Evolutionary conservation across 2,113 vertebrate genomes (phyloP).

Genomic region (Callopanchax toddi): DNA sequence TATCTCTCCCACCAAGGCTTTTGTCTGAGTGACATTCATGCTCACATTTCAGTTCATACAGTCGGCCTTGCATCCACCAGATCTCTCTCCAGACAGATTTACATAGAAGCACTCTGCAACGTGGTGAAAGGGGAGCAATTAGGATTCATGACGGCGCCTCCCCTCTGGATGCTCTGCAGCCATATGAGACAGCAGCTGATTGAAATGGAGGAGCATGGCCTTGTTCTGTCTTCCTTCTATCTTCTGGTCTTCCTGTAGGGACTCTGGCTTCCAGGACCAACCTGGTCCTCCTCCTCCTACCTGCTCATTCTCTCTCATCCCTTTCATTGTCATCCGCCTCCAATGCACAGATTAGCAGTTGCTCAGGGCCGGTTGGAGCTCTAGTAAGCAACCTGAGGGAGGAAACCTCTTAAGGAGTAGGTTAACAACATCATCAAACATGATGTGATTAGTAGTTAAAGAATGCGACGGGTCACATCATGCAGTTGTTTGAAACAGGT

Average conservation of each 20-base stretch:
- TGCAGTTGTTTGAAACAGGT: constrained; percentile 75
- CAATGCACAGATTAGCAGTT: constrained; percentile 29
- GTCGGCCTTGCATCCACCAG: constrained; percentile 65
- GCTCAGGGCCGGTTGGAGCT: constrained; percentile 42
- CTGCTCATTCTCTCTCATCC: constrained; percentile 42
- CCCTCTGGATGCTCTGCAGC: constrained; percentile 69
- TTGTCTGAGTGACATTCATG: constrained; percentile 64
- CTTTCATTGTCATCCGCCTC: constrained; percentile 38
- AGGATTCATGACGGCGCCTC: constrained; percentile 73
- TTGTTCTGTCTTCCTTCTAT: constrained; percentile 58
- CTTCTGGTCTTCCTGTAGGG: constrained; percentile 36
- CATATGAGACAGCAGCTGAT: constrained; percentile 74
- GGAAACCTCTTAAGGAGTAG: constrained; percentile 43
- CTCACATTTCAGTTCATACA: constrained; percentile 63
- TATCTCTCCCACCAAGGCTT: constrained; percentile 56
- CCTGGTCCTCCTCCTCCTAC: constrained; percentile 3
- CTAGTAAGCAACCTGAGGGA: constrained; percentile 40
- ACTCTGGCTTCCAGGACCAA: constrained; percentile 42
- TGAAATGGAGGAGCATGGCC: constrained; percentile 76
- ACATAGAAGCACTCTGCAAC: constrained; percentile 74
- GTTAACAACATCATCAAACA: constrained; percentile 72
- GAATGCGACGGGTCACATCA: constrained; percentile 55
- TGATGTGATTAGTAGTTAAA: constrained; percentile 63
- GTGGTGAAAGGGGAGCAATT: constrained; percentile 75
- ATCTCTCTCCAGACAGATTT: constrained; percentile 74